Evolutionary conservation across 2,888 invertebrate species (phyloP).

Genomic region (Xanthostigma xanthostigma): DNA sequence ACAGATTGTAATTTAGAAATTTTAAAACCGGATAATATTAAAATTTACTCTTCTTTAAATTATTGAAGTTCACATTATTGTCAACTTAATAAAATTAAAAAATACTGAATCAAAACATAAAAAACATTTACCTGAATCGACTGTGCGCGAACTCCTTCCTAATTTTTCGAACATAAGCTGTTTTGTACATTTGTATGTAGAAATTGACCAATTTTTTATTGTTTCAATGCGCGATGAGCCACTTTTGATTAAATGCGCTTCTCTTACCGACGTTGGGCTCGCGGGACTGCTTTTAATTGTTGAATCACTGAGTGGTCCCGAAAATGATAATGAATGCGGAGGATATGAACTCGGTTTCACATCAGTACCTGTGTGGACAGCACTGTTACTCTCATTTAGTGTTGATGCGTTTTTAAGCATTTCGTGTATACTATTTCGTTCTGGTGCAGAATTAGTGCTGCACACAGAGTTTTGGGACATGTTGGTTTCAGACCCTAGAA

Average conservation of each 20-base stretch:
- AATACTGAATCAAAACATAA: background rate
- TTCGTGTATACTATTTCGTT: conserved; percentile 62
- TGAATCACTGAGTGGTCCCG: conserved; percentile 47
- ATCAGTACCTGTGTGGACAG: conserved; percentile 60
- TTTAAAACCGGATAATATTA: no score
- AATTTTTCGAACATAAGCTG: conserved; percentile 93
- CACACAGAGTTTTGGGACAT: background rate
- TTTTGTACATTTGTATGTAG: conserved; percentile 95
- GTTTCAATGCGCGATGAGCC: conserved; percentile 79
- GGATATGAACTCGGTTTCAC: conserved; percentile 47
- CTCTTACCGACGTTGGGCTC: conserved; percentile 39
- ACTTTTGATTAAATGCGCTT: conserved; percentile 31
- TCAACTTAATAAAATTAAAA: background rate
- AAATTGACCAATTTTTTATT: conserved; percentile 92
- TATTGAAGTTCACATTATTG: no score
- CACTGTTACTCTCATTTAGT: conserved; percentile 58
- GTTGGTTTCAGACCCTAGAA: no score
- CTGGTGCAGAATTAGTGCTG: conserved; percentile 19
- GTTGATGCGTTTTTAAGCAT: conserved; percentile 74
- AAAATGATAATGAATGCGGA: conserved; percentile 51
- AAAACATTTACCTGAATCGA: conserved; percentile 53
- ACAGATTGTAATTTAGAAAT: no score
- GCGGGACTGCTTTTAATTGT: conserved; percentile 34
- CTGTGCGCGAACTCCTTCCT: conserved; percentile 82
- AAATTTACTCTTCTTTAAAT: no score